phyloP scores from a whole-genome alignment of 2,888 invertebrate species.

The Melipona beecheii region DNA sequence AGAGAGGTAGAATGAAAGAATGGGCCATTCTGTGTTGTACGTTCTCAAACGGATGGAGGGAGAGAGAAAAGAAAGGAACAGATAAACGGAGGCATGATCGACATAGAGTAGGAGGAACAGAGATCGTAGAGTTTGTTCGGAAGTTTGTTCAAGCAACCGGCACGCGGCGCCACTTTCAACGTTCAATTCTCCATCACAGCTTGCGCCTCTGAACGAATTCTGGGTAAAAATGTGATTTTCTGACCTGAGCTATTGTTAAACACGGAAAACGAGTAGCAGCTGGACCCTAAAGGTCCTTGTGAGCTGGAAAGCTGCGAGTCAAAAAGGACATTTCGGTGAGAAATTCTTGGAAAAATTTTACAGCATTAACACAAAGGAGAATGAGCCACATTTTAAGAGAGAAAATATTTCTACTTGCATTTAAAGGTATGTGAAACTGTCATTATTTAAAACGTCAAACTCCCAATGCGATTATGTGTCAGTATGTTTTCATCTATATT shows the following conservation, averaged over 20 bases:
- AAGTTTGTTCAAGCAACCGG: slow-evolving; percentile 28
- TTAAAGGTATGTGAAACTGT: neutral
- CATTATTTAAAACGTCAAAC: neutral
- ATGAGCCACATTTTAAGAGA: neutral
- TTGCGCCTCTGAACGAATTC: neutral
- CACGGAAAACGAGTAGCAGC: slow-evolving; percentile 40
- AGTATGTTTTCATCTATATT: neutral
- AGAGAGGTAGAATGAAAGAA: slow-evolving; percentile 25
- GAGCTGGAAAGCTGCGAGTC: slow-evolving; percentile 4
- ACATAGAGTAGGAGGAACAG: slow-evolving; percentile 33
- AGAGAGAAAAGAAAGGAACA: slow-evolving; percentile 12
- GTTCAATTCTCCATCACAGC: neutral
- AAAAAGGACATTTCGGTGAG: neutral
- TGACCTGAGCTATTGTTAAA: slow-evolving; percentile 51
- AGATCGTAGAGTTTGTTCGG: slow-evolving; percentile 21
- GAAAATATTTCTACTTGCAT: neutral
- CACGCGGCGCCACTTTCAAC: slow-evolving; percentile 42
- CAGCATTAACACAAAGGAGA: neutral
- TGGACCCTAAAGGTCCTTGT: slow-evolving; percentile 19
- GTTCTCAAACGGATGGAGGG: slow-evolving; percentile 25
- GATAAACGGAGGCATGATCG: slow-evolving; percentile 2
- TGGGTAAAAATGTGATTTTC: slow-evolving; percentile 29
- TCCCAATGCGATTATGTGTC: neutral
- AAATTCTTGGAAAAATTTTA: slow-evolving; percentile 30
- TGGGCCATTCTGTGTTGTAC: neutral